These are phyloP conservation scores for Salmo trutta DNA, from an alignment of 2,797 vertebrate species.

Conservation along the genomic window DNA sequence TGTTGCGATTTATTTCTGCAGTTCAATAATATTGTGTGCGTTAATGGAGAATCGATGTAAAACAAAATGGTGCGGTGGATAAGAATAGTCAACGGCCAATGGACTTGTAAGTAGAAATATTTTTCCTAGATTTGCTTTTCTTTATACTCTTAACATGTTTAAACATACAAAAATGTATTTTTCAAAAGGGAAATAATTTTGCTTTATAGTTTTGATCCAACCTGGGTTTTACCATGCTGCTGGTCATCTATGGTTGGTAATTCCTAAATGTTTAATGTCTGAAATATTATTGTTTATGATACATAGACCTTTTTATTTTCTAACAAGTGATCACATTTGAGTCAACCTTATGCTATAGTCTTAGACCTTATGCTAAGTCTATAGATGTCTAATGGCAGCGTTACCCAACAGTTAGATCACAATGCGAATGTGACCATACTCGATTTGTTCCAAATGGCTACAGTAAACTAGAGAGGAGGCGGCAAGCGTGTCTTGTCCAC, in stretches of 20 bases:
- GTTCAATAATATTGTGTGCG: conserved; percentile 62
- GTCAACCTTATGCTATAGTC: conserved; percentile 34
- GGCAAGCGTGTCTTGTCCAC: conserved; percentile 17
- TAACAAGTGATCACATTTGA: conserved; percentile 34
- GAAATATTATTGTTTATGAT: not conserved
- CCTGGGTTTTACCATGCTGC: conserved; percentile 61
- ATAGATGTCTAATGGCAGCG: not conserved
- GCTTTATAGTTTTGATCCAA: conserved; percentile 52
- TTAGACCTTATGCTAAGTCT: not conserved
- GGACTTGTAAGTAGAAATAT: conserved; percentile 43
- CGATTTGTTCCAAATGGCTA: conserved; percentile 40
- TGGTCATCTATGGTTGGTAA: conserved; percentile 30
- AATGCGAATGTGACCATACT: conserved; percentile 12
- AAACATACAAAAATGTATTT: conserved; percentile 45
- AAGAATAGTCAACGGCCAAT: conserved; percentile 58
- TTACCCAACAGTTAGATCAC: conserved; percentile 20
- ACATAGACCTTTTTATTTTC: not conserved
- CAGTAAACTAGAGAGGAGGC: conserved; percentile 33
- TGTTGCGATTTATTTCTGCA: conserved; percentile 73
- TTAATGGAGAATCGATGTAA: conserved; percentile 67
- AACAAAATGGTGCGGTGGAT: conserved; percentile 71
- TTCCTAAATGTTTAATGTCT: not conserved
- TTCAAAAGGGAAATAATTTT: conserved; percentile 52
- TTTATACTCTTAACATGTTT: conserved; percentile 26
- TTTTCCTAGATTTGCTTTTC: conserved; percentile 6